Evolutionary conservation across 1,140 invertebrate genomes (phyloP), one percentile per base, ranked within the genome.

Genomic region (Cydia strobilella): DNA sequence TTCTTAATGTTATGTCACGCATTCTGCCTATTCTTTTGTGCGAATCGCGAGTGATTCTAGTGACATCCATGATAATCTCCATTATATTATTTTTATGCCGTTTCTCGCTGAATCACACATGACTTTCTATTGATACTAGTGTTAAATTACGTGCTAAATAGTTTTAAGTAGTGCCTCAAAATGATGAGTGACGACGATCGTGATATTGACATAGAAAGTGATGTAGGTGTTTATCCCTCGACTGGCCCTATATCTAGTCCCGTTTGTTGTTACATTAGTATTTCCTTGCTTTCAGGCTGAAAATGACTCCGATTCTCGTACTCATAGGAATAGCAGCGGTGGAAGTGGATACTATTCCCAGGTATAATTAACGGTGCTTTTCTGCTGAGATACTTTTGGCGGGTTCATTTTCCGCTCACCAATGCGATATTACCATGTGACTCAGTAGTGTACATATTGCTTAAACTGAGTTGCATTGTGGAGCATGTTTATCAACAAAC

Each of bases 141-240:
- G 59, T 65, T 23, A 18, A 65, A 75, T 76, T 73, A 79, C 59
- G 73, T 75, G 69, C 13, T 74, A 23, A 76, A 77, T 75, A 77
- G 71, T 76, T 76, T 62, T 76, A 75, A 65, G 63, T 65, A 65
- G n/a, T n/a, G 63, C 63, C 79, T 78, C 59, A 87, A 83, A 75
- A 92, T 89, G 88, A 97, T 98, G 96, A 97, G 97, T 90, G 97
- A 97, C 91, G 97, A 98, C 93, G 97, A 98, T 90, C 94, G 96
- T 80, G 97, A 98, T 88, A 97, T 98, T 88, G 97, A 98, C 92
- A 97, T 98, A 81, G 97, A 98, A 93, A 98, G 97, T 94, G 97
- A 98, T 94, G 97, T 97, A 94, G 95, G 96, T 94, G 80, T 82
- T 82, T 83, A 77, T 85, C 76, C 75, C 77, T 75, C 74, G 77